Conservation (phyloP, 2,888 invertebrate genomes). For the Tridacna gigas region DNA sequence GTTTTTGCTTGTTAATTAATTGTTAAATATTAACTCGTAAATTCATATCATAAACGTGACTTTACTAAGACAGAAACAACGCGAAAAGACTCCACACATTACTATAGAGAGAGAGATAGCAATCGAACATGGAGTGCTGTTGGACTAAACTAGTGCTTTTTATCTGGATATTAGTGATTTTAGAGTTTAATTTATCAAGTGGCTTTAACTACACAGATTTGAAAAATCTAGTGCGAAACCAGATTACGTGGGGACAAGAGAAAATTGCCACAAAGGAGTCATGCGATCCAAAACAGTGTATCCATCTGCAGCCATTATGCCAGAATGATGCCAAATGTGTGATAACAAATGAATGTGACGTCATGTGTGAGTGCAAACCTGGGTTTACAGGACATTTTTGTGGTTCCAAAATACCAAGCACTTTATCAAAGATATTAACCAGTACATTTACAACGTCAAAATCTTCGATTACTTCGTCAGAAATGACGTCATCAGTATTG, state of each 20-base stretch:
- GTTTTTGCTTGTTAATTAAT: no score
- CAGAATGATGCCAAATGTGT: slow-evolving; percentile 17
- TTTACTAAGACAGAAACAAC: background rate
- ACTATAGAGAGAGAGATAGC: background rate
- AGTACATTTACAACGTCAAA: background rate
- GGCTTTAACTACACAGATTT: slow-evolving; percentile 1
- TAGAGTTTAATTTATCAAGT: background rate
- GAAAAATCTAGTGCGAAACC: background rate
- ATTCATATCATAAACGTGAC: background rate
- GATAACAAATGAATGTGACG: slow-evolving; percentile 17
- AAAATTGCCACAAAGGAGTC: background rate
- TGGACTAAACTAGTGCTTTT: background rate
- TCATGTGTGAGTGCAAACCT: slow-evolving; percentile 2
- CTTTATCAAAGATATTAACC: background rate
- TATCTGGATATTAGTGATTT: background rate
- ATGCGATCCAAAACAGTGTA: background rate
- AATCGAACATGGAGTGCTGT: background rate
- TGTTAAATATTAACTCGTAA: background rate
- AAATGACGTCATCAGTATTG: background rate
- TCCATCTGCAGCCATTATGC: slow-evolving; percentile 8
- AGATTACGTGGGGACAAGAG: slow-evolving; percentile 1
- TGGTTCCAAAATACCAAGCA: background rate
- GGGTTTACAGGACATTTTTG: slow-evolving; percentile 18
- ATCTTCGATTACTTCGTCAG: background rate
- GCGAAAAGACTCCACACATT: background rate